These are phyloP conservation scores for Chloroceryle amazona DNA, from an alignment of 2,797 vertebrate genomes.

Conservation along the genomic window DNA sequence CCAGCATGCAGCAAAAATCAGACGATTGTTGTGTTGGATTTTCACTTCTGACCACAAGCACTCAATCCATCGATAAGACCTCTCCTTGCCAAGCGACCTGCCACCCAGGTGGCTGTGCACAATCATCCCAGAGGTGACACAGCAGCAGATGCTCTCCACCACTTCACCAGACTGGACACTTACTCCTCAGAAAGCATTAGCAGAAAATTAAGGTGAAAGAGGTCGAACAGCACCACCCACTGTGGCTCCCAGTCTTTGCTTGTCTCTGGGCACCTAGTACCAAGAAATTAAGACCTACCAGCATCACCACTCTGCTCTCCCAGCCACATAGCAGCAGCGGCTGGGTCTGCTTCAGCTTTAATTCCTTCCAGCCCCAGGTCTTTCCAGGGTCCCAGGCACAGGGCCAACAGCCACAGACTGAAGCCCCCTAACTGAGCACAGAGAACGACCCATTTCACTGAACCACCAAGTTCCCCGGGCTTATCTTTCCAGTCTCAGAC, in stretches of 20 bases:
- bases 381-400: not conserved
- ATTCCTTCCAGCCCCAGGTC: not conserved
- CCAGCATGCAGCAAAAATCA: not conserved
- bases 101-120: not conserved
- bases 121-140: not conserved
- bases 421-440: not conserved
- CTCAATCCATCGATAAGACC: not conserved
- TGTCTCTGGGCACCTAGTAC: not conserved
- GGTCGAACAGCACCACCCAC: not conserved
- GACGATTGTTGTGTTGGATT: not conserved
- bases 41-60: not conserved
- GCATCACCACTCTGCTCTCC: not conserved
- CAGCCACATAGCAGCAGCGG: not conserved
- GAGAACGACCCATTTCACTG: not conserved
- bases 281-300: not conserved
- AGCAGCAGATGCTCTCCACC: not conserved
- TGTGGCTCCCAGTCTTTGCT: not conserved
- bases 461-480: not conserved
- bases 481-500: not conserved
- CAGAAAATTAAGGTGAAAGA: not conserved
- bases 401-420: not conserved
- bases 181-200: not conserved
- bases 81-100: not conserved
- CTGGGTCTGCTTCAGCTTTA: not conserved
- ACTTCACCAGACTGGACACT: not conserved